Conservation (phyloP, 2,113 vertebrate genomes). For the Tichodroma muraria region DNA sequence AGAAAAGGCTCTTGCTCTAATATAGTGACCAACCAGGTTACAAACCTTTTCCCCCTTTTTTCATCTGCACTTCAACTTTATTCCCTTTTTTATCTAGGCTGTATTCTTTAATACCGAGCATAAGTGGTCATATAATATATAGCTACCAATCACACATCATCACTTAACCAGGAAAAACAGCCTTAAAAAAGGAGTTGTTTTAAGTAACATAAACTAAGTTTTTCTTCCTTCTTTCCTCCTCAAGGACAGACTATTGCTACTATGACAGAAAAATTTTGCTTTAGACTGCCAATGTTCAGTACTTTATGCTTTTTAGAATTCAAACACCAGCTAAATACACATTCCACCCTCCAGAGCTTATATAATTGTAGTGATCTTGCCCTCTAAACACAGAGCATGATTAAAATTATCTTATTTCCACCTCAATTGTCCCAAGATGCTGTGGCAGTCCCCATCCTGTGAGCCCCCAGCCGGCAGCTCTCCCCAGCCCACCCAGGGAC, state of each 20-base stretch:
- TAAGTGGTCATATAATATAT: background rate
- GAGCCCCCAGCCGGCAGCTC: background rate
- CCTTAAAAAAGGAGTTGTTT: background rate
- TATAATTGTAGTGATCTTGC: background rate
- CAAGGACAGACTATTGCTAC: background rate
- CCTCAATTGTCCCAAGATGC: background rate
- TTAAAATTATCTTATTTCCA: background rate
- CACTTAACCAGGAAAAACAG: background rate
- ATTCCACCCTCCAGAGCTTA: background rate
- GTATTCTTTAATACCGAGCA: background rate
- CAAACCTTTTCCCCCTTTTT: background rate
- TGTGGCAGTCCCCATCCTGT: constrained; percentile 19
- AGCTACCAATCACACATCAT: background rate
- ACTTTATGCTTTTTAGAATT: background rate
- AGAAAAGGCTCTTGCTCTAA: background rate
- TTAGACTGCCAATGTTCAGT: background rate
- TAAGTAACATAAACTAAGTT: background rate
- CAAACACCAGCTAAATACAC: background rate
- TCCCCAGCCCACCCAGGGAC: background rate
- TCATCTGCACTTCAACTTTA: background rate
- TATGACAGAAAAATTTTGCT: background rate
- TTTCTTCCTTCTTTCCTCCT: background rate
- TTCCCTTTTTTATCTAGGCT: background rate
- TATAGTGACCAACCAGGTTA: background rate
- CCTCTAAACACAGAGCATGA: background rate